phyloP scores from a whole-genome alignment of 2,113 vertebrate genomes.

The Ophthalmolycus amberensis region DNA sequence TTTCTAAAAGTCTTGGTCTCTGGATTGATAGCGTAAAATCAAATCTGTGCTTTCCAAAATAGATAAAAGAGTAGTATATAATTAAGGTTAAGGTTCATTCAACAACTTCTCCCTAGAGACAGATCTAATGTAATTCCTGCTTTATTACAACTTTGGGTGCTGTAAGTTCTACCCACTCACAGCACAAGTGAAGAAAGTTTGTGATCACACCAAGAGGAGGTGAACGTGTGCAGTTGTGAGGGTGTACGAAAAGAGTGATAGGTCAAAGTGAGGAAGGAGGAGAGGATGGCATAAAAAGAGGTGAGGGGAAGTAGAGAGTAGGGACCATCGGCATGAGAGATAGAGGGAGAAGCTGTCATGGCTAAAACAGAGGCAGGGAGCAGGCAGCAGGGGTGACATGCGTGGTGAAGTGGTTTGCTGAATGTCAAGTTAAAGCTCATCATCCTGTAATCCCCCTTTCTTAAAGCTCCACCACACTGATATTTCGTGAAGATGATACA shows the following conservation, averaged over 20 bases:
- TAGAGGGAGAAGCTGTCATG: constrained; percentile 5
- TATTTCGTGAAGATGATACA: constrained; percentile 7
- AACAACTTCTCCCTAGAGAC: neutral
- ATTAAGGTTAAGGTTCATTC: neutral
- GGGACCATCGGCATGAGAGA: constrained; percentile 11
- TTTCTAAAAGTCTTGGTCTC: neutral
- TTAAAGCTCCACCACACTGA: constrained; percentile 32
- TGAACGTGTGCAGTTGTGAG: constrained; percentile 9
- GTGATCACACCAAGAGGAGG: constrained; percentile 5
- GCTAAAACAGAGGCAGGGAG: constrained; percentile 49
- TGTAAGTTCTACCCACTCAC: neutral
- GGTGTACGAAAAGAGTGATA: constrained; percentile 25
- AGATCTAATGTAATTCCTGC: neutral
- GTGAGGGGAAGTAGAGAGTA: constrained; percentile 9
- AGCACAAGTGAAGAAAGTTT: constrained; percentile 1
- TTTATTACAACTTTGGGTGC: neutral
- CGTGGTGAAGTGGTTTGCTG: constrained; percentile 59
- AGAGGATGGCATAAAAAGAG: constrained; percentile 29
- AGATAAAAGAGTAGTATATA: neutral
- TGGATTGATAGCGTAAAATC: neutral
- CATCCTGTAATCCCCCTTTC: constrained; percentile 42
- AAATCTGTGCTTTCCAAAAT: neutral
- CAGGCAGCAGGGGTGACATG: constrained; percentile 46
- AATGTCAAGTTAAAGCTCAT: constrained; percentile 57
- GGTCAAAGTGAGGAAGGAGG: constrained; percentile 41